Evolutionary conservation across 2,113 vertebrate genomes (phyloP).

Genomic region (Amblyornis subalaris): DNA sequence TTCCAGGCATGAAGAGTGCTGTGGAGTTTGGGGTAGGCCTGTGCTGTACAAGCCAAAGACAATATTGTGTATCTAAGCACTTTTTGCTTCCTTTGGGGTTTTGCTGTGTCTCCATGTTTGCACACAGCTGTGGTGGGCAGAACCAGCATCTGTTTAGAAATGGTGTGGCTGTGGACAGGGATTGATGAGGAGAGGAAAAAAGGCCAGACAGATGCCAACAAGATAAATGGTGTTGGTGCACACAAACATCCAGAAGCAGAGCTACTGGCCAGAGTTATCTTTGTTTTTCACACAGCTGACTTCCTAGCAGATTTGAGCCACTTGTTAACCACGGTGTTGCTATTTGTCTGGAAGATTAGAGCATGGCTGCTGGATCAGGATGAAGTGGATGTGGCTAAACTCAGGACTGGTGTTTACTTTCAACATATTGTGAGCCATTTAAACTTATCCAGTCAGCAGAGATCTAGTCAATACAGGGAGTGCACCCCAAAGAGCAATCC

Average conservation of each 20-base stretch:
- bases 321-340: not conserved
- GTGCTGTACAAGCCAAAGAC: not conserved
- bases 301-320: not conserved
- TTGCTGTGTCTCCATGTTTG: not conserved
- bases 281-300: not conserved
- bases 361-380: not conserved
- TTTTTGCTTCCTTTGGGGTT: not conserved
- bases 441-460: not conserved
- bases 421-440: not conserved
- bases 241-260: not conserved
- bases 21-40: not conserved
- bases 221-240: not conserved
- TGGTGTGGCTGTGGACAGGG: not conserved
- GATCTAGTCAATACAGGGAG: not conserved
- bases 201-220: not conserved
- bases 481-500: not conserved
- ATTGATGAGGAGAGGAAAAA: not conserved
- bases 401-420: not conserved
- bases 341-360: not conserved
- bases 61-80: not conserved
- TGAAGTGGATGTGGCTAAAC: not conserved
- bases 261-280: rapidly evolving
- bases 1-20: not conserved
- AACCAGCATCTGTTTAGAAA: not conserved
- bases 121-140: not conserved